Percentiles rank a stretch among this genome's conserved stretches.
These are phyloP conservation scores for Tethya wilhelma DNA, from an alignment of 37 sponge, comb jelly and placozoan genomes.

Conservation along the genomic window DNA sequence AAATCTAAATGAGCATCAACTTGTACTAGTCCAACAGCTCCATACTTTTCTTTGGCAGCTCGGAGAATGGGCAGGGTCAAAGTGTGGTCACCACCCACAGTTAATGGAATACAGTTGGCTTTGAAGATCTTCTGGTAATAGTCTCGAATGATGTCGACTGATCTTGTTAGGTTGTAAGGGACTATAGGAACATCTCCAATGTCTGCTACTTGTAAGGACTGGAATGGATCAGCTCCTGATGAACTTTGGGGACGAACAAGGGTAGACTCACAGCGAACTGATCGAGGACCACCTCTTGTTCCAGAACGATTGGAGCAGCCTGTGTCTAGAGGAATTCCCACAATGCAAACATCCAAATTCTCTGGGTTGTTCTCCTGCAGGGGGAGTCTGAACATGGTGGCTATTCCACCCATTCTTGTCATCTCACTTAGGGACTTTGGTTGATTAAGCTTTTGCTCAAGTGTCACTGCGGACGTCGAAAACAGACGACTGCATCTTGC, in stretches of 20 bases:
- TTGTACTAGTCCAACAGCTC: constrained; percentile 73
- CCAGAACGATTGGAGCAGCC: constrained; percentile 64
- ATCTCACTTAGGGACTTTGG: constrained; percentile 26
- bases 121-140: constrained; percentile 42
- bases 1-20: constrained; percentile 79
- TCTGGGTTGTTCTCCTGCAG: constrained; percentile 23
- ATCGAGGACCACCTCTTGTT: constrained; percentile 49
- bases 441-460: too few species aligned
- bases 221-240: constrained; percentile 69
- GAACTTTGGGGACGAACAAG: constrained; percentile 22
- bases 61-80: constrained; percentile 69
- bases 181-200: constrained; percentile 74
- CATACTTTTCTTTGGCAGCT: constrained; percentile 55
- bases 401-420: constrained; percentile 55
- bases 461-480: too few species aligned
- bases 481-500: too few species aligned
- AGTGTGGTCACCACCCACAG: constrained; percentile 81
- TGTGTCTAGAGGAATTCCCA: constrained; percentile 78
- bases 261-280: constrained; percentile 56
- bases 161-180: constrained; percentile 52
- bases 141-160: constrained; percentile 49
- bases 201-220: constrained; percentile 72
- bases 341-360: constrained; percentile 65
- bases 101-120: constrained; percentile 54
- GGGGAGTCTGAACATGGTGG: constrained; percentile 70